Evolutionary conservation across 2,888 invertebrate species (phyloP).

Genomic region (Flexamia atlantica): DNA sequence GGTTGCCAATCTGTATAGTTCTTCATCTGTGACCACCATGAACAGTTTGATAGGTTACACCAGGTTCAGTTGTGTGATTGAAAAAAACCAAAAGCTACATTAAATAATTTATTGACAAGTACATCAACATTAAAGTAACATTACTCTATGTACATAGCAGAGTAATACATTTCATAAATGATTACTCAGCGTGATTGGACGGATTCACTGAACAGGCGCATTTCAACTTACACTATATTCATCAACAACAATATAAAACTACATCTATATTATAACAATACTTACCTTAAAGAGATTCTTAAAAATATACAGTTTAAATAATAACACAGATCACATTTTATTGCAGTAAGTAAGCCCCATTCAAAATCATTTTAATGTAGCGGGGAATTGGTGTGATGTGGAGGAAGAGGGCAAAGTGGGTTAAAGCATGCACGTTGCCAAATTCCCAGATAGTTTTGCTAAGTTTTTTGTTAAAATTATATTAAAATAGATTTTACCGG

Average conservation of each 20-base stretch:
- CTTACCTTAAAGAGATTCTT: background rate
- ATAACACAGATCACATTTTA: background rate
- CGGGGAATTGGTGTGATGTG: too few relatives aligned
- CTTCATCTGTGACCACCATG: too few relatives aligned
- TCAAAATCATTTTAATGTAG: too few relatives aligned
- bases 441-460: too few relatives aligned
- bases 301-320: background rate
- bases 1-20: too few relatives aligned
- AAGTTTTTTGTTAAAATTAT: too few relatives aligned
- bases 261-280: background rate
- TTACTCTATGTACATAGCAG: conserved; percentile 17
- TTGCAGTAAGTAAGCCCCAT: conserved; percentile 2
- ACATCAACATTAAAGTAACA: background rate
- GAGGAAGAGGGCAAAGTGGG: too few relatives aligned
- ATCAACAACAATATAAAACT: background rate
- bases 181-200: conserved; percentile 41
- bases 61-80: too few relatives aligned
- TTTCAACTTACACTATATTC: background rate
- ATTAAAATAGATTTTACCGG: too few relatives aligned
- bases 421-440: too few relatives aligned
- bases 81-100: background rate
- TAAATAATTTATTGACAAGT: conserved; percentile 3
- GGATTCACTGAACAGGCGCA: conserved; percentile 37
- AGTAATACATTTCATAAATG: background rate
- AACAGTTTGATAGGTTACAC: too few relatives aligned